Conservation (phyloP, 2,797 vertebrate genomes). For the Cichlasoma orientale region DNA sequence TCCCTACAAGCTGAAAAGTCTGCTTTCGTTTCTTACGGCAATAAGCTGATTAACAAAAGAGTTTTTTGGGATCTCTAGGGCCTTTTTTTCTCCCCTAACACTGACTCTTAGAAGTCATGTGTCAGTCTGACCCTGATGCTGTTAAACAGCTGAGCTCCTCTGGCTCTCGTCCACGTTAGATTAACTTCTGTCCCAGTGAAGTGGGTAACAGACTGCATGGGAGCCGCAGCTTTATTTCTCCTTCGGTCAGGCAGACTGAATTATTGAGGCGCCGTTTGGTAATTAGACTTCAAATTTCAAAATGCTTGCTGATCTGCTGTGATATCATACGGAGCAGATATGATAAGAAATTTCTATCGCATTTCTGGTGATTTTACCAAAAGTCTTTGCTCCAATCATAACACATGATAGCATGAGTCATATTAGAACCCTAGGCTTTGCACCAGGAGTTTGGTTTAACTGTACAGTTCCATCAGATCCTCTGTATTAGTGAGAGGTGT, state of each 20-base stretch:
- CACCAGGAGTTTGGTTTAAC: constrained; percentile 26
- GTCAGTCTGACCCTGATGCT: constrained; percentile 37
- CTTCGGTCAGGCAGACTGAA: constrained; percentile 28
- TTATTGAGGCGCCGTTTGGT: constrained; percentile 37
- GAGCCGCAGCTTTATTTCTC: constrained; percentile 28
- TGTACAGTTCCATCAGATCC: constrained; percentile 44
- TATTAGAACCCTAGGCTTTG: constrained; percentile 9
- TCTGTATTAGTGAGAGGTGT: constrained; percentile 19
- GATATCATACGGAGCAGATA: constrained; percentile 5
- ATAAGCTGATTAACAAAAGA: background rate
- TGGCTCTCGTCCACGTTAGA: background rate
- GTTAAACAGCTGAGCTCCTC: constrained; percentile 40
- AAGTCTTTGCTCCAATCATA: too few species aligned
- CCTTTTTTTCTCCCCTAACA: background rate
- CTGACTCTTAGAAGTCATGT: background rate
- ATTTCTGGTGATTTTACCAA: constrained; percentile 22
- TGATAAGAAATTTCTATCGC: background rate
- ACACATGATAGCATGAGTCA: background rate
- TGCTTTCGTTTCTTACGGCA: background rate
- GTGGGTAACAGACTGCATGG: constrained; percentile 17
- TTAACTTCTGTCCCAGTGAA: constrained; percentile 31
- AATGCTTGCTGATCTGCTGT: constrained; percentile 10
- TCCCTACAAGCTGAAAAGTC: background rate
- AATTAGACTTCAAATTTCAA: constrained; percentile 36
- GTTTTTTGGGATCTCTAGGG: background rate